These are phyloP conservation scores for Dermochelys coriacea DNA, from an alignment of 2,797 vertebrate genomes.

Conservation along the genomic window DNA sequence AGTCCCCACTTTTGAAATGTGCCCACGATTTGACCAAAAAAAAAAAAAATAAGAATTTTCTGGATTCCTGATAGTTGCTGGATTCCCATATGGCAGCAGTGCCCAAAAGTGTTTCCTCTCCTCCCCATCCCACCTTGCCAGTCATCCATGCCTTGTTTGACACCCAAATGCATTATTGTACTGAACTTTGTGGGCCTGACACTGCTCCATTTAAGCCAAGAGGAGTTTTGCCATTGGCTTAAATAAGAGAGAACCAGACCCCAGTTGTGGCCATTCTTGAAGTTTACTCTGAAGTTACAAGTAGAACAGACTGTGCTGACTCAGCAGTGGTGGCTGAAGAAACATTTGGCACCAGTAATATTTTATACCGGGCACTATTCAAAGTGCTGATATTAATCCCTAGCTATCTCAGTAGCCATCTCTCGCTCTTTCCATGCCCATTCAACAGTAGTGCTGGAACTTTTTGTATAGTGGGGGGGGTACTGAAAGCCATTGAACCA, in stretches of 20 bases:
- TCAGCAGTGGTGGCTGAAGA: neutral
- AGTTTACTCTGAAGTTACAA: neutral
- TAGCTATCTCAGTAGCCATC: neutral
- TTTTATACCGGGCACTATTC: neutral
- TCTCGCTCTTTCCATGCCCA: neutral
- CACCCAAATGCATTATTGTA: neutral
- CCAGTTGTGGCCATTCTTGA: neutral
- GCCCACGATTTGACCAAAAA: neutral
- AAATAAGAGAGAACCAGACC: neutral
- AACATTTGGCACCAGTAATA: neutral
- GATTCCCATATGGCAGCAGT: neutral
- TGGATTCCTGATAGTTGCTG: neutral
- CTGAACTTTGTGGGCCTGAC: neutral
- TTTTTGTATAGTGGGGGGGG: too few relatives aligned
- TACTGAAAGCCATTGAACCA: too few relatives aligned
- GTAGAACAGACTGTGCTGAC: neutral
- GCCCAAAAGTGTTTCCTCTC: neutral
- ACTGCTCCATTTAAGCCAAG: neutral
- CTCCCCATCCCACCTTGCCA: neutral
- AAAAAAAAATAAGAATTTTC: rapidly evolving
- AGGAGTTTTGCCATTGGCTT: neutral
- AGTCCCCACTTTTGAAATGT: neutral
- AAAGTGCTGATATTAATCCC: neutral
- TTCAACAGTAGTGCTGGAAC: too few relatives aligned
- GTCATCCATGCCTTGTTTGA: neutral